Conservation (phyloP, 2,888 invertebrate genomes). For the Drosophila austrosaltans region DNA sequence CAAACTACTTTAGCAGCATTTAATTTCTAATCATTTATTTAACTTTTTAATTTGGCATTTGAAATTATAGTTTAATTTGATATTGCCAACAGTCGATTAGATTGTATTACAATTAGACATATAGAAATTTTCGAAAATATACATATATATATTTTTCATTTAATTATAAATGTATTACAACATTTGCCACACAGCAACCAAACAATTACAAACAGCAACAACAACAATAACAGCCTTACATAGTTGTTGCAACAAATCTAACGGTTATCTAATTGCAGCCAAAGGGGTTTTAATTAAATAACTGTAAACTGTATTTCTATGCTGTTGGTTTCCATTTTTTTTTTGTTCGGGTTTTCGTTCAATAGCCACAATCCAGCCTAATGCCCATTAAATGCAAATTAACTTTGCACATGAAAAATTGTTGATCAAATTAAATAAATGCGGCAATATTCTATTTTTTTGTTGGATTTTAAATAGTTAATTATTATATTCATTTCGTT, state of each 20-base stretch:
- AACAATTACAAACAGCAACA: not conserved
- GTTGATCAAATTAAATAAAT: constrained; percentile 8
- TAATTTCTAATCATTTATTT: not conserved
- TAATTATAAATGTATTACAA: not conserved
- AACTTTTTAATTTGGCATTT: not conserved
- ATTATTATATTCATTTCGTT: not conserved
- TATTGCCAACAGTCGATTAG: not conserved
- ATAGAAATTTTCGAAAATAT: not conserved
- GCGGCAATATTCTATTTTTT: not conserved
- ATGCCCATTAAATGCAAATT: constrained; percentile 58
- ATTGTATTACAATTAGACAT: not conserved
- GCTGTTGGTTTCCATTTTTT: not conserved
- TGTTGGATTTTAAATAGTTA: not conserved
- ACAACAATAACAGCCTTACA: not conserved
- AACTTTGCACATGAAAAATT: constrained; percentile 47
- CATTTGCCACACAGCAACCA: not conserved
- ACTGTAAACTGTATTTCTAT: constrained; percentile 36
- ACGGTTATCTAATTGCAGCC: constrained; percentile 22
- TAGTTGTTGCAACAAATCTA: not conserved
- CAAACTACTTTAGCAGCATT: no score
- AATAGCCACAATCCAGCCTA: constrained; percentile 42
- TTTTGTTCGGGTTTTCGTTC: not conserved
- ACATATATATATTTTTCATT: not conserved
- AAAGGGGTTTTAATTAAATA: constrained; percentile 33
- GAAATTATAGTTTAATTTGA: not conserved